Base-by-base conservation (phyloP, 2,797 vertebrate species). In the Prunella strophiata region DNA sequence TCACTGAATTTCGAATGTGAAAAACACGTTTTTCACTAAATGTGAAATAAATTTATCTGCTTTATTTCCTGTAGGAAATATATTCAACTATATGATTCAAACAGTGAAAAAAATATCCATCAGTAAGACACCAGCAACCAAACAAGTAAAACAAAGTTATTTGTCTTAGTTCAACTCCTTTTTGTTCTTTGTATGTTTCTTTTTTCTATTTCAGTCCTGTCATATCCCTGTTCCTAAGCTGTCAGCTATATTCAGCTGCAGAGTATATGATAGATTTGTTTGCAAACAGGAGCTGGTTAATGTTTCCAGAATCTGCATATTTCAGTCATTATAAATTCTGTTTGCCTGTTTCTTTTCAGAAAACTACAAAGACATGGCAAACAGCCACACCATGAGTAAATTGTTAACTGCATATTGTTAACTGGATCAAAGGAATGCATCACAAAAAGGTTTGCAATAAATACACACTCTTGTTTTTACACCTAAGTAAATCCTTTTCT, bases 401-500 rank as follows among this genome's bases (percentile, higher is more conserved):
- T 61, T 61, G 58, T 61, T 61, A 61, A 78, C 65, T 79, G 45
- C 20, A 13, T 61, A 87, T 26, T 82, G 32, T 74, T 91, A 91
- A 67, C 32, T 72, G 51, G 36, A 90, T 93, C 84, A 92, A 94
- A 91, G 26, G 42, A 71, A 82, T 4, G 11, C 10, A 8, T 63
- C 59, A 43, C 52, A 86, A 93, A 76, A 42, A 76, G 12, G 19
- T 65, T 74, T 71, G 30, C 50, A 82, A 88, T 62, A 94, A 89
- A 57, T 20, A 20, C 30, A n/a, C 13, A 9, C 19, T 78, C 19
- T 50, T 87, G 57, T 92, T 85, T 95, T 52, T 74, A 92, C 80
- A 93, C 92, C 84, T 91, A 57, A 47, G 59, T 65, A 93, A 96
- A 95, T 73, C 29, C 54, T 91, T 95, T 94, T 61, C 51, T 50